These are phyloP conservation scores for Hypotaenidia philippensis DNA, from an alignment of 2,797 vertebrate genomes.

Conservation along the genomic window DNA sequence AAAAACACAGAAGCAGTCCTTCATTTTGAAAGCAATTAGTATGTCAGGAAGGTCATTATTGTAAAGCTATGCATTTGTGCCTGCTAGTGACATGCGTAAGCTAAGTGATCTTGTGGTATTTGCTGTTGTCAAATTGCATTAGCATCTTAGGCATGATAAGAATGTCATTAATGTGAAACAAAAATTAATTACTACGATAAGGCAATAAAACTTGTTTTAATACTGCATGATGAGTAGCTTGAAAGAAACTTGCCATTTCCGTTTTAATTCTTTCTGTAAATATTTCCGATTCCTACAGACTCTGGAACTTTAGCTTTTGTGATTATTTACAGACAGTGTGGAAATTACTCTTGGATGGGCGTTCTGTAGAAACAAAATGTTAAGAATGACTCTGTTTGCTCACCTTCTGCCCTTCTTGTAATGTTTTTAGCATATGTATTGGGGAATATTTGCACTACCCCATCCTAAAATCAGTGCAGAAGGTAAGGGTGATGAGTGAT, in stretches of 20 bases:
- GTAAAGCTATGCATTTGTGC: constrained; percentile 21
- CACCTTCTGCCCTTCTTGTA: background rate
- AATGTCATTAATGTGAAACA: constrained; percentile 54
- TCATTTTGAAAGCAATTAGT: background rate
- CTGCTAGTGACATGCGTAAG: constrained; percentile 12
- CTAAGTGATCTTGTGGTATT: constrained; percentile 2
- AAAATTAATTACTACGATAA: constrained; percentile 66
- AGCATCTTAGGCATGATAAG: constrained; percentile 30
- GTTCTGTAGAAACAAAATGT: background rate
- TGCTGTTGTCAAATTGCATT: constrained; percentile 57
- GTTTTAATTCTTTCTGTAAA: constrained; percentile 20
- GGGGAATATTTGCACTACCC: background rate
- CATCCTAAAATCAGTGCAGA: background rate
- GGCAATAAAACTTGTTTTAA: constrained; percentile 30
- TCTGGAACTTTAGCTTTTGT: background rate
- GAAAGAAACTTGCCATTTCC: constrained; percentile 4
- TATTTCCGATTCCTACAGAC: background rate
- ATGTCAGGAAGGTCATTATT: background rate
- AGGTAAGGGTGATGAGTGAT: background rate
- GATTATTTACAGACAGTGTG: background rate
- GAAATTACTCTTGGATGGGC: background rate
- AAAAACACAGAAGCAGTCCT: background rate
- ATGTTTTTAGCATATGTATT: background rate
- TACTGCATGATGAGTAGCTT: constrained; percentile 10
- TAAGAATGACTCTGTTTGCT: background rate